These are phyloP conservation scores for Porites evermanni DNA, from an alignment of 92 coral and sea anemone species.

Conservation along the genomic window DNA sequence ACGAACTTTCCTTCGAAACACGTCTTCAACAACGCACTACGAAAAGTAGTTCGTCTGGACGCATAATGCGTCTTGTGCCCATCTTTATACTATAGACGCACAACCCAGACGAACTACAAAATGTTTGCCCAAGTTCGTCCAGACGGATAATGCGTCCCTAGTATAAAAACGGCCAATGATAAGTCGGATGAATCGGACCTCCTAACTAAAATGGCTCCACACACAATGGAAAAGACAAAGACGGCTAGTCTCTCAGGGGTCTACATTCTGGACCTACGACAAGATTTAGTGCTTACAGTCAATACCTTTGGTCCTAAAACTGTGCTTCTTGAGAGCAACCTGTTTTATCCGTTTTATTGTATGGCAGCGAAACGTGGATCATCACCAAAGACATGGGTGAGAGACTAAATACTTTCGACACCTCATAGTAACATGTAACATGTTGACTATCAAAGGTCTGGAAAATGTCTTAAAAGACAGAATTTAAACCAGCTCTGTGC, in stretches of 20 bases:
- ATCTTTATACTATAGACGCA: no score
- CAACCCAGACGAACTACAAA: no score
- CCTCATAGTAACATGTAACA: not conserved
- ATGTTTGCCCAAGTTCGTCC: no score
- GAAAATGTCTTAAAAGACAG: not conserved
- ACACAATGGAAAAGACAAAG: not conserved
- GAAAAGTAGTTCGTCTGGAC: no score
- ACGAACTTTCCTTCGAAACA: no score
- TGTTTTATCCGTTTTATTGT: constrained; percentile 4
- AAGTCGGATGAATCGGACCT: no score
- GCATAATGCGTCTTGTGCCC: no score
- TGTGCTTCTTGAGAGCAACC: not conserved
- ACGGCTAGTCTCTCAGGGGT: not conserved
- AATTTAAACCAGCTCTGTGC: not conserved
- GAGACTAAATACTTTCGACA: not conserved
- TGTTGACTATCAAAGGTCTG: not conserved
- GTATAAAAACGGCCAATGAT: no score
- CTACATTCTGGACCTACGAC: not conserved
- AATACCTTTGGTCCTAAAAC: not conserved
- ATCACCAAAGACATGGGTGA: not conserved
- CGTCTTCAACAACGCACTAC: no score
- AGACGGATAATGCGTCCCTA: no score
- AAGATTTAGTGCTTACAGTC: not conserved
- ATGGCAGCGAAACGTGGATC: not conserved
- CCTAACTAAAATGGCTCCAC: not conserved